phyloP scores from a whole-genome alignment of 2,888 invertebrate species.

The Acanthacorydalis orientalis region DNA sequence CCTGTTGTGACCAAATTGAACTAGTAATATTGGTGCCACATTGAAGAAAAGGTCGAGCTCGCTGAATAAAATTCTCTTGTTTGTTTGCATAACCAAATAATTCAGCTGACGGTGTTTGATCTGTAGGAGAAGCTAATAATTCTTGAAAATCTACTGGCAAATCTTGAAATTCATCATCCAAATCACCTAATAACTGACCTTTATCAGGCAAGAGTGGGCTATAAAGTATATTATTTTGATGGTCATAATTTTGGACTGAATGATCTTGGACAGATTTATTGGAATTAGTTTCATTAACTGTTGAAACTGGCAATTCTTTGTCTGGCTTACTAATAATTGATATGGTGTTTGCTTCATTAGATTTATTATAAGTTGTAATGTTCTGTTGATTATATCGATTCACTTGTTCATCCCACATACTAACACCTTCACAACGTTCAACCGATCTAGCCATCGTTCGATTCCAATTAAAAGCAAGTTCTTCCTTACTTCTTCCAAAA shows the following conservation, averaged over 20 bases:
- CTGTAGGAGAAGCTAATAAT: constrained; percentile 38
- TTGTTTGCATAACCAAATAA: constrained; percentile 20
- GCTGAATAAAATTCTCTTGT: constrained; percentile 9
- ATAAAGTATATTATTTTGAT: too few relatives aligned
- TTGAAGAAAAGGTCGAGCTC: constrained; percentile 20
- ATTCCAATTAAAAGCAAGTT: constrained; percentile 1
- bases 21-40: constrained; percentile 32
- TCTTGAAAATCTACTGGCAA: constrained; percentile 43
- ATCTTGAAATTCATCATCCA: constrained; percentile 37
- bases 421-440: constrained; percentile 1
- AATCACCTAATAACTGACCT: constrained; percentile 20
- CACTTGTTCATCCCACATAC: constrained; percentile 4
- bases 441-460: constrained; percentile 3
- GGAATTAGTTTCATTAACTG: too few relatives aligned
- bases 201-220: too few relatives aligned
- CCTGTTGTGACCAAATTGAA: constrained; percentile 31
- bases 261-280: too few relatives aligned
- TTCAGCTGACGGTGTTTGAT: constrained; percentile 19
- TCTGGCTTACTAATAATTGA: constrained; percentile 25
- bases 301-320: constrained; percentile 24
- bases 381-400: constrained; percentile 4
- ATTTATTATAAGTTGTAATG: constrained; percentile 14
- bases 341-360: constrained; percentile 35
- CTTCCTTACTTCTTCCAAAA: constrained; percentile 1
- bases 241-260: too few relatives aligned